Evolutionary conservation across 2,113 vertebrate species (phyloP), one percentile per base, ranked within the genome.

Genomic region (Epinephelus fuscoguttatus): DNA sequence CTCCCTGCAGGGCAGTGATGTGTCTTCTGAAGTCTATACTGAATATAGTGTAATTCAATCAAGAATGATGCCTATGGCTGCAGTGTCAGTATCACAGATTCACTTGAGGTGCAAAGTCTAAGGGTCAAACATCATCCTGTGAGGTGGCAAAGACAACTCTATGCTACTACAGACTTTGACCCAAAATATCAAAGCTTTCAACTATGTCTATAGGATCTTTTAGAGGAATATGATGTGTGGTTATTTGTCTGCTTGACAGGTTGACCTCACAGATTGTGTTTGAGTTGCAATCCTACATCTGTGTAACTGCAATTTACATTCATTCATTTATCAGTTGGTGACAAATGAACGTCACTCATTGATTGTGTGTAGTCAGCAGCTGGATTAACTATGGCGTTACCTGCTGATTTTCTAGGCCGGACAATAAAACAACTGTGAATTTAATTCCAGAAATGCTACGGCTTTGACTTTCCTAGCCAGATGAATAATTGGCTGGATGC

Each of bases 401-500:
- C 42, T 50, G 42, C 37, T 81, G 42, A 53, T 64, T 33, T 50
- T 63, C 18, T 53, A 37, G 37, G 23, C n/a, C 47, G 30, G n/a
- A 90, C 55, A 60, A 69, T n/a, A 74, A 13, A 70, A 15, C 52
- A 25, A n/a, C 17, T 21, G 56, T 42, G 61, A 56, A 69, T 80
- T 37, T 67, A 74, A 81, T 69, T 71, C 70, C 81, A 82, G 63
- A 66, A 67, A 79, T n/a, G 78, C 80, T 78, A 0, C 30, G 33
- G 81, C 52, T 88, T 49, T 70, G 30, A 49, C 64, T 59, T 63
- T 60, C 50, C 59, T 45, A 21, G 74, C 69, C 90, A 88, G 89
- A 92, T 86, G 88, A 78, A 70, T 94, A 93, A 94, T 92, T 94
- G 74, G 77, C 91, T 83, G 82, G 92, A 93, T 94, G 93, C 92